Percentiles rank a stretch among this genome's conserved stretches.
These are phyloP conservation scores for Nannoperca obscura DNA, from an alignment of 2,797 vertebrate species.

Conservation along the genomic window DNA sequence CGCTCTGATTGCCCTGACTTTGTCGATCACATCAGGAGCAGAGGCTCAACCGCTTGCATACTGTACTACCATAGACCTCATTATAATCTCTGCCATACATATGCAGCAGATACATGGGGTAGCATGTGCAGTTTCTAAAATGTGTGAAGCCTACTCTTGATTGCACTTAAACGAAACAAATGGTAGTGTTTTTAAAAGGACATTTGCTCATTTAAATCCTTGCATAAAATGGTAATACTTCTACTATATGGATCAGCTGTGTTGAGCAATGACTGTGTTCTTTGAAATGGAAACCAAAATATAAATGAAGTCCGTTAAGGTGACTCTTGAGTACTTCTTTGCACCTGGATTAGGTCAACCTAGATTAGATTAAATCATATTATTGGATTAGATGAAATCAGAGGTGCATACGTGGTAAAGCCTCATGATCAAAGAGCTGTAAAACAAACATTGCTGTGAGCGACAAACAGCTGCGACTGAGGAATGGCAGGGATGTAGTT, in stretches of 20 bases:
- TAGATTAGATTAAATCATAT: conserved; percentile 26
- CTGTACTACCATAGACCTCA: conserved; percentile 18
- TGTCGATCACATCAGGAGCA: conserved; percentile 38
- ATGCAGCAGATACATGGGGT: conserved; percentile 5
- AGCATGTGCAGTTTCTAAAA: conserved; percentile 1
- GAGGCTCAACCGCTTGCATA: neutral
- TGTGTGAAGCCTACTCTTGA: neutral
- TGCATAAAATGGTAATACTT: neutral
- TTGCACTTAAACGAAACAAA: neutral
- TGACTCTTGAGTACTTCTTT: neutral
- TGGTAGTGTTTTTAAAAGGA: neutral
- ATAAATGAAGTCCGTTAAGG: neutral
- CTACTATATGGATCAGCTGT: neutral
- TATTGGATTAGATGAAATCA: conserved; percentile 20
- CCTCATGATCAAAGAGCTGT: conserved; percentile 17
- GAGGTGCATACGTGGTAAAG: conserved; percentile 15
- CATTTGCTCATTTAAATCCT: neutral
- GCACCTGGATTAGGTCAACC: conserved; percentile 16
- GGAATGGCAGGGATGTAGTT: neutral
- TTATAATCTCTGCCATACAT: conserved; percentile 31
- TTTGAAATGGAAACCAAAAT: neutral
- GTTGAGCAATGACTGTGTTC: neutral
- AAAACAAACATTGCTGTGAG: neutral
- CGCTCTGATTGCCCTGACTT: conserved; percentile 65
- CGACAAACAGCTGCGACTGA: conserved; percentile 11